These are phyloP conservation scores for Adelphocoris suturalis DNA, from an alignment of 2,888 invertebrate species.

Conservation along the genomic window DNA sequence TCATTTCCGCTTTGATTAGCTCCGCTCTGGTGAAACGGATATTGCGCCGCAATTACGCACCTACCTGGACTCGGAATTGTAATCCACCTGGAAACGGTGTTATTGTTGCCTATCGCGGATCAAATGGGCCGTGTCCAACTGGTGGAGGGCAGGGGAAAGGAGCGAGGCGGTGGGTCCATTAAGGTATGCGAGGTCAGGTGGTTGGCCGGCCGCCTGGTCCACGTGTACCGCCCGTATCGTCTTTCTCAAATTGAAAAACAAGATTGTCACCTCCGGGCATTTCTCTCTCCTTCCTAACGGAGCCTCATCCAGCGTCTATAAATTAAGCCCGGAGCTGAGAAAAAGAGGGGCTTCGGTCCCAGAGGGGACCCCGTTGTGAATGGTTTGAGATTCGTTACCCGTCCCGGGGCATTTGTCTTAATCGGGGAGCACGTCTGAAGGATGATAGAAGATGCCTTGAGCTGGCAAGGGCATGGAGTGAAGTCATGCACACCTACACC, in stretches of 20 bases:
- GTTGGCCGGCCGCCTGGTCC: constrained; percentile 32
- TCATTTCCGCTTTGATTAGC: background rate
- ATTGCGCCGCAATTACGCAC: background rate
- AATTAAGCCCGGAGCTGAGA: constrained; percentile 46
- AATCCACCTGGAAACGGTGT: background rate
- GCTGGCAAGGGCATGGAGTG: background rate
- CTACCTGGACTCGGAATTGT: background rate
- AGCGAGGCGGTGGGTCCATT: constrained; percentile 11
- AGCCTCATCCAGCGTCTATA: constrained; percentile 59
- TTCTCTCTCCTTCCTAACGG: constrained; percentile 59
- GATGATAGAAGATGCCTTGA: background rate
- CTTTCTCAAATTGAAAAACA: constrained; percentile 65
- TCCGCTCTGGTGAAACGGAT: background rate
- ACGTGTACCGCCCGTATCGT: constrained; percentile 57
- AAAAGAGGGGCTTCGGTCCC: background rate
- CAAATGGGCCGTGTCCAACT: constrained; percentile 34
- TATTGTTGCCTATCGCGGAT: constrained; percentile 16
- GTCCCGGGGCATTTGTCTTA: constrained; percentile 5
- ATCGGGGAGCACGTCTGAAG: background rate
- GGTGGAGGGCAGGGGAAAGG: background rate
- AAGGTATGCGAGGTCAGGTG: constrained; percentile 52
- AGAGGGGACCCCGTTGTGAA: background rate
- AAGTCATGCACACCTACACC: background rate
- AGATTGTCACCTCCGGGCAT: constrained; percentile 66
- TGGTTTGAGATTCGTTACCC: constrained; percentile 38